Conservation (phyloP, 23 tunicate genomes). For the Diplosoma virens region DNA sequence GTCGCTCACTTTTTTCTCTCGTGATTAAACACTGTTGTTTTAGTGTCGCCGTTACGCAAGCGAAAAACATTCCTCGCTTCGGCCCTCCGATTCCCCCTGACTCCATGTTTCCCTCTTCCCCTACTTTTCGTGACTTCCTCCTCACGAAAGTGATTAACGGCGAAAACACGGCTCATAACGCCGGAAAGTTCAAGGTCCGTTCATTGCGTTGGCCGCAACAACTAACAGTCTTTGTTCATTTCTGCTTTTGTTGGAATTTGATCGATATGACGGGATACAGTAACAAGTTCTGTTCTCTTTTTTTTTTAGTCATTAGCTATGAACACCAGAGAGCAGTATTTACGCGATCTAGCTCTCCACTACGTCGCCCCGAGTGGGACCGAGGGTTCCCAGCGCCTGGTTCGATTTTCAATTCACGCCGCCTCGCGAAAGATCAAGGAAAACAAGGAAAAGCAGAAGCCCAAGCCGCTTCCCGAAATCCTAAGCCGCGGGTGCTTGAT, state of each 20-base stretch:
- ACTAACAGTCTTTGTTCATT: too few relatives aligned
- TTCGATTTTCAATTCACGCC: conserved; percentile 56
- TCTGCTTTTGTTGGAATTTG: neutral
- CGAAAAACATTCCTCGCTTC: conserved; percentile 80
- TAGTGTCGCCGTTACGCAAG: conserved; percentile 76
- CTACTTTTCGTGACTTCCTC: conserved; percentile 83
- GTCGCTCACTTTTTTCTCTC: too few relatives aligned
- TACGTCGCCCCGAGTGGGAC: conserved; percentile 50
- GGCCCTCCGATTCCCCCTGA: conserved; percentile 93
- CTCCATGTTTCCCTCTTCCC: conserved; percentile 70
- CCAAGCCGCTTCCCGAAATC: conserved; percentile 42
- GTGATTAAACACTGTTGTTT: too few relatives aligned
- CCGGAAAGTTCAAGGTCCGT: conserved; percentile 87
- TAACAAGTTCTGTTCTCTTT: too few relatives aligned
- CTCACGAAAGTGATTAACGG: conserved; percentile 91
- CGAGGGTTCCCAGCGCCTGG: conserved; percentile 48
- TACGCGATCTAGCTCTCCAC: conserved; percentile 54
- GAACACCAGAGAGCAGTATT: conserved; percentile 90
- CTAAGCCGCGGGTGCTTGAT: conserved; percentile 60
- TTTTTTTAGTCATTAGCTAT: conserved; percentile 68
- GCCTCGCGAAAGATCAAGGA: conserved; percentile 69
- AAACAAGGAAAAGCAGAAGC: conserved; percentile 57
- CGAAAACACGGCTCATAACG: conserved; percentile 67
- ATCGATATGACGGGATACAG: too few relatives aligned
- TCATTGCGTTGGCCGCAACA: too few relatives aligned